Conservation (phyloP, 2,113 vertebrate species). For the Phylloscopus trochiloides region DNA sequence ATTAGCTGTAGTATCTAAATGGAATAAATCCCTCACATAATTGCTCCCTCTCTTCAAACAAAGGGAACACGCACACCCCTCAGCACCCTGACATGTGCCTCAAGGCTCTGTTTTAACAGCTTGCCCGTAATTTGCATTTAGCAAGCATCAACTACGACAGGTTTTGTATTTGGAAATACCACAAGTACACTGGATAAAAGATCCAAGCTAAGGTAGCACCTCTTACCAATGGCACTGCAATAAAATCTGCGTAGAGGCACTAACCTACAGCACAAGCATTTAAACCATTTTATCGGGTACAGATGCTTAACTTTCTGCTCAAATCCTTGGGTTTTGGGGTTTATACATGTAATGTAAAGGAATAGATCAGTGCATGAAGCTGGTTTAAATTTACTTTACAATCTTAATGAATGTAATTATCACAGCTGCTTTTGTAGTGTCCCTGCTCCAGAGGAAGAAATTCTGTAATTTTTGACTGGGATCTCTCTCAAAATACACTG, state of each 20-base stretch:
- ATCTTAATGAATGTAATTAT: background rate
- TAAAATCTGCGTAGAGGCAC: background rate
- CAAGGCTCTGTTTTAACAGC: constrained; percentile 16
- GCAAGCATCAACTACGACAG: background rate
- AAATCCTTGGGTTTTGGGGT: background rate
- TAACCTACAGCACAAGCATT: background rate
- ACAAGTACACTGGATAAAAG: background rate
- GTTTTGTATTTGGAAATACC: background rate
- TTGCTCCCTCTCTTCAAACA: constrained; percentile 45
- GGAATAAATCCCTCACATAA: constrained; percentile 22
- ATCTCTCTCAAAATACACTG: background rate
- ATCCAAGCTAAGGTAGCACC: background rate
- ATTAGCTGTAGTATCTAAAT: background rate
- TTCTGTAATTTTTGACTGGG: background rate
- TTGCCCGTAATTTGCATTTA: background rate
- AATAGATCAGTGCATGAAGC: background rate
- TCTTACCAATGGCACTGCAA: background rate
- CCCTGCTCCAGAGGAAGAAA: background rate
- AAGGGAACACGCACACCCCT: background rate
- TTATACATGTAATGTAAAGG: background rate
- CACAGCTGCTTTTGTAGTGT: background rate
- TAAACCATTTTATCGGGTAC: background rate
- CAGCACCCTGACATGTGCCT: constrained; percentile 16
- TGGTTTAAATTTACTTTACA: background rate
- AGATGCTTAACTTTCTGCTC: background rate